These are phyloP conservation scores for Bradysia coprophila DNA, from an alignment of 1,140 invertebrate genomes.

Conservation along the genomic window DNA sequence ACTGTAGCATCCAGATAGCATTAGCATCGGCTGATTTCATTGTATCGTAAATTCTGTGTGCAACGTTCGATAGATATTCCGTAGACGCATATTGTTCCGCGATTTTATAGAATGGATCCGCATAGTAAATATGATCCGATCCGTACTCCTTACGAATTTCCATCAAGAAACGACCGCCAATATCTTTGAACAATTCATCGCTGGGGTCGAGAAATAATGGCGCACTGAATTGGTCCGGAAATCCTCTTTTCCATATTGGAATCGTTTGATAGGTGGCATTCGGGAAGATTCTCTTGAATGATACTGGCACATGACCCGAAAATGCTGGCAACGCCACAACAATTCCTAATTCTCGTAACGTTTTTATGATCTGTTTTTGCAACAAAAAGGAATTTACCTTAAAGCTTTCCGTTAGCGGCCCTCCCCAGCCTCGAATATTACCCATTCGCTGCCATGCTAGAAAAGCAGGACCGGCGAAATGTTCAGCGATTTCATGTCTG, in stretches of 20 bases:
- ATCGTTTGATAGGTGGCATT: constrained; percentile 27
- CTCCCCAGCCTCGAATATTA: constrained; percentile 78
- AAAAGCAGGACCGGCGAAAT: constrained; percentile 86
- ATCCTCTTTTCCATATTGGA: constrained; percentile 16
- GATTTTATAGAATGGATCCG: constrained; percentile 87
- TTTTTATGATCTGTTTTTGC: constrained; percentile 53
- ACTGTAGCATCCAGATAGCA: constrained; percentile 75
- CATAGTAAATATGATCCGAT: constrained; percentile 70
- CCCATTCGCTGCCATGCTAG: constrained; percentile 93
- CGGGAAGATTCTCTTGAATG: constrained; percentile 50
- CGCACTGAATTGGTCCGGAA: constrained; percentile 60
- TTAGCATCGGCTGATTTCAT: constrained; percentile 50
- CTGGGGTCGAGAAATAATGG: constrained; percentile 50
- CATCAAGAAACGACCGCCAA: constrained; percentile 51
- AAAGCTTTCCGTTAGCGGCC: constrained; percentile 55
- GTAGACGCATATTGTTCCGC: constrained; percentile 36
- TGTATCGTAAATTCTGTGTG: constrained; percentile 44
- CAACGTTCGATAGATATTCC: constrained; percentile 41
- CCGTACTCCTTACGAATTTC: constrained; percentile 41
- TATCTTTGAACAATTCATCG: constrained; percentile 51
- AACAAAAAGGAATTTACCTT: constrained; percentile 42
- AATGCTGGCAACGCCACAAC: constrained; percentile 78
- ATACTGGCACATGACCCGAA: constrained; percentile 69
- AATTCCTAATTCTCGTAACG: constrained; percentile 72
- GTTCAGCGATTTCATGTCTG: constrained; percentile 51